Conservation (phyloP, 2,888 invertebrate genomes). For the Meta bourneti region DNA sequence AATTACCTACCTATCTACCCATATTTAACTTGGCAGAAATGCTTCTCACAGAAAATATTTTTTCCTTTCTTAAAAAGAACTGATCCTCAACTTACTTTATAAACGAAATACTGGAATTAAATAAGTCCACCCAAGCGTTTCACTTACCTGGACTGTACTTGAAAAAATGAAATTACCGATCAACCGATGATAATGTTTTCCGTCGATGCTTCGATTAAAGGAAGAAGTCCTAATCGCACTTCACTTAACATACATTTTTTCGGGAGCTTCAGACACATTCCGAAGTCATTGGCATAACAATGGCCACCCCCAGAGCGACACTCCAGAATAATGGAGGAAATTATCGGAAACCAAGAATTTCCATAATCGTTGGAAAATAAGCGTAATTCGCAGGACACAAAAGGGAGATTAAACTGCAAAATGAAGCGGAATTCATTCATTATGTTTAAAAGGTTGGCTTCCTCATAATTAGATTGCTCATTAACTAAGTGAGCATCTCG, state of each 20-base stretch:
- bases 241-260: not conserved
- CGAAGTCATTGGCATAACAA: slow-evolving; percentile 15
- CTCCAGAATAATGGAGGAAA: not conserved
- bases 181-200: too few species aligned
- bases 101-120: too few species aligned
- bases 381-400: slow-evolving; percentile 21
- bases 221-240: too few species aligned
- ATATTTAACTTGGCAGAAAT: too few species aligned
- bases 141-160: too few species aligned
- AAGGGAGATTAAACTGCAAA: slow-evolving; percentile 23
- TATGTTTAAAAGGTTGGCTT: slow-evolving; percentile 22
- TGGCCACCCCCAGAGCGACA: not conserved
- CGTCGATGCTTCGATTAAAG: too few species aligned
- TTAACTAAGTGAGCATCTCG: slow-evolving; percentile 21
- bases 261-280: not conserved
- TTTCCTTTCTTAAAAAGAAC: too few species aligned
- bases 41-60: too few species aligned
- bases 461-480: slow-evolving; percentile 52
- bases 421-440: slow-evolving; percentile 44
- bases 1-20: too few species aligned
- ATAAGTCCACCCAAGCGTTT: too few species aligned
- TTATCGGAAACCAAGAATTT: not conserved
- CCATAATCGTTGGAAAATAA: not conserved
- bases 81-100: too few species aligned
- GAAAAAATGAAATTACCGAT: too few species aligned